Base-by-base conservation (phyloP, 2,113 vertebrate species). In the Uria lomvia region DNA sequence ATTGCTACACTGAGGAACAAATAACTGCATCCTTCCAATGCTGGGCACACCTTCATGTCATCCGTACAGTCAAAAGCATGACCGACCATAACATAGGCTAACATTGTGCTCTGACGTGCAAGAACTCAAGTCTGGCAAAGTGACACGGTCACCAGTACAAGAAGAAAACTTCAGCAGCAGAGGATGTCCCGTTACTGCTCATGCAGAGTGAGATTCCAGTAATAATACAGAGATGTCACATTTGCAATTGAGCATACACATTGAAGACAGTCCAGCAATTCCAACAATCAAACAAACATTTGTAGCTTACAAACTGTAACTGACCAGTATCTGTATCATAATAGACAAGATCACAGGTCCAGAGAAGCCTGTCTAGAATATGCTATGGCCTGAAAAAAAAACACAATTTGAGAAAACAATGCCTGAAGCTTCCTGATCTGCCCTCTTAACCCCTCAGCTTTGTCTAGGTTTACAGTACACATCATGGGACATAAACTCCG, bases 211-310 rank as follows among this genome's bases (percentile, higher is more conserved):
- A 85, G 43, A 56, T 34, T 66, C 72, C 15, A 34, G 45, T 5
- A 50, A 79, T 6, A 32, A 45, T 4, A 36, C 0, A 73, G 36
- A 59, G 38, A 18, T 6, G 20, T 0, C 15, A 36, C 3, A 0
- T 34, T 36, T 38, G 42, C 38, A 76, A 45, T 23, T 32, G 22
- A 53, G n/a, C 45, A 55, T 2, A 30, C 43, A 66, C 45, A 21
- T 12, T 6, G 8, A 38, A 68, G 43, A 40, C 29, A 79, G 40
- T 11, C 40, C 62, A 71, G 66, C 20, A 67, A 63, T 47, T 71
- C 77, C 32, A 79, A 79, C 56, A 19, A 24, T 53, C 47, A 38
- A 49, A 26, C 42, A 76, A 72, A 67, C 16, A 13, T 67, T 79
- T 12, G 12, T 3, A 50, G n/a, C 34, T 86, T 34, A 59, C 16